Evolutionary conservation across 2,888 invertebrate species (phyloP), one percentile per base, ranked within the genome.

Genomic region (Byasa hedistus): DNA sequence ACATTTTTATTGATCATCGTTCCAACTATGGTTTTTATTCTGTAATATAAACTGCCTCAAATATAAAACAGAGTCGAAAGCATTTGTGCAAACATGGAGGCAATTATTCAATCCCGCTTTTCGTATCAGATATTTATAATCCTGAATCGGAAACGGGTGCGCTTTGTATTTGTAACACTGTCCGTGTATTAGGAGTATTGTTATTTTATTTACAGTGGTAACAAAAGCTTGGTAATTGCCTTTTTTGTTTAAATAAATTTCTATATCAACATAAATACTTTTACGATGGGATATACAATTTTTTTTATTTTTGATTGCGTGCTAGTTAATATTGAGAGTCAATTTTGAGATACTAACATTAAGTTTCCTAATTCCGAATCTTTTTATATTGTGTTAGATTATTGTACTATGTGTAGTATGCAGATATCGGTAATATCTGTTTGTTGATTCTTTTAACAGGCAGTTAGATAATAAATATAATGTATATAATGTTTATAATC

Each of bases 101-200:
- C 15, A 44, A 19, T n/a, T 23, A 15, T 22, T 44, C 23, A 48
- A 48, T 8, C 48, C n/a, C 48, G 48, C 48, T n/a, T 48, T 48
- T 48, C 8, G 48, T n/a, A 48, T 48, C 48, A 48, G 48, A 48
- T 48, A 48, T 48, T 48, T 48, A 48, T 48, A 48, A 48, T 48
- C 48, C 48, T 48, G 48, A 48, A n/a, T n/a, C 7, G 48, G 3
- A 48, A 48, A 48, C n/a, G 48, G 5, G 19, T 39, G 27, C n/a
- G 27, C 27, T 5, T 27, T 5, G 27, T 27, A 27, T 4, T n/a
- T 10, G 32, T 32, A 32, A 32, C 32, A 32, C 10, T 32, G 32
- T 32, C 32, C 10, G 17, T 44, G 44, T 10, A 44, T 7, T 15
- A 19, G 19, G 17, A 15, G 44, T 44, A 44, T 44, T 44, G 44